Evolutionary conservation across 2,888 invertebrate species (phyloP), one percentile per base, ranked within the genome.

Genomic region (Dasysyrphus albostriatus): DNA sequence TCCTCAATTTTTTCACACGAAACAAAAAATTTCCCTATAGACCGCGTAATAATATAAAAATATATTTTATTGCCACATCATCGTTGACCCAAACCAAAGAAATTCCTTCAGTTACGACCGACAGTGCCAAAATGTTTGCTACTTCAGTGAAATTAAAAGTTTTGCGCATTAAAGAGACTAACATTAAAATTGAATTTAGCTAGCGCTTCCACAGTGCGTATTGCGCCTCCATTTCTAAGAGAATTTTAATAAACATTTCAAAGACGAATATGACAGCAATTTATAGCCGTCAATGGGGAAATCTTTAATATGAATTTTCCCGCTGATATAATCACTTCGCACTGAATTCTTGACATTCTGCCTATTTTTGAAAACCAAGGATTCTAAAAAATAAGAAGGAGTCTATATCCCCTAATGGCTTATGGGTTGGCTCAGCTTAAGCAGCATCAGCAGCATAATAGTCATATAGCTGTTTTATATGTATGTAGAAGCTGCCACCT

Each of bases 241-340:
- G 14, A 75, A 65, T 79, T 56, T 63, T 75, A 56, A 51, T 65
- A 65, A 72, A 61, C 69, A 61, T 56, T 75, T 51, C n/a, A 44
- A 73, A 81, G 73, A 73, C 49, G 32, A 72, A 69, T 77, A 77
- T 81, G 59, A 12, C 61, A 78, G 56, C 58, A 69, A 82, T 77
- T 73, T 73, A 59, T 65, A 77, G 67, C 65, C 78, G 32, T 69
- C 65, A 81, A 75, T 59, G 32, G 44, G 32, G 49, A 54, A 67
- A 49, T 49, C 63, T 69, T 54, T 56, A 58, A 83, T 74, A 47
- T 24, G 42, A 70, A 49, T 34, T 49, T 80, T 75, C 70, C 70
- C 59, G 44, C 39, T 58, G 67, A 19, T 69, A 72, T 81, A 81
- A 85, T 85, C 81, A 74, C 77, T 78, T 70, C 51, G 32, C 56